Conservation (phyloP, 1,140 invertebrate species). For the Diuraphis noxia region DNA sequence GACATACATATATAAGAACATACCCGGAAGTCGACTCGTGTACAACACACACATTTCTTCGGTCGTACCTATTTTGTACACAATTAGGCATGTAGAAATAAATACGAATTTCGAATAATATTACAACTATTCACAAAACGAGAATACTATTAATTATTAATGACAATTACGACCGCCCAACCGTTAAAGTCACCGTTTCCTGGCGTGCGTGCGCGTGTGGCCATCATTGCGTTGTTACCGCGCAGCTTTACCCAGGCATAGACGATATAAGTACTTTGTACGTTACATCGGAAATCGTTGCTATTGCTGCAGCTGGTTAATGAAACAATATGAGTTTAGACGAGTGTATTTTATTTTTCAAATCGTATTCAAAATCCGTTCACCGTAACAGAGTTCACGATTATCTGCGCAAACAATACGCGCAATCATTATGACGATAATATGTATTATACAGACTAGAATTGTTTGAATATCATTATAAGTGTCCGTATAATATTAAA, state of each 20-base stretch:
- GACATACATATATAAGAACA: background rate
- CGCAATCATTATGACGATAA: background rate
- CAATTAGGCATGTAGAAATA: background rate
- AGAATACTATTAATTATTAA: background rate
- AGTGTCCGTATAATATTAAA: background rate
- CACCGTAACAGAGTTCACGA: background rate
- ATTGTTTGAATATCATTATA: background rate
- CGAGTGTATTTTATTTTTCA: background rate
- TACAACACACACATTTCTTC: background rate
- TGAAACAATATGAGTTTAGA: background rate
- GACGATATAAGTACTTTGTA: background rate
- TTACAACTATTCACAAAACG: background rate
- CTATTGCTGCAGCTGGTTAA: background rate
- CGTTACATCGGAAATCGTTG: background rate
- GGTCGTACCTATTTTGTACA: no score
- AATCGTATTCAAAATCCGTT: background rate
- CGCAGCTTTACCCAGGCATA: background rate
- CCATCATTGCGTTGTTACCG: background rate
- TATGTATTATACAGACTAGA: background rate
- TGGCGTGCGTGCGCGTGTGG: background rate
- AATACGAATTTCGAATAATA: background rate
- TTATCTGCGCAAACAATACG: background rate
- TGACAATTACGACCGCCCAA: background rate
- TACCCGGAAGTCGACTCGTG: background rate
- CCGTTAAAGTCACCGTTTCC: background rate